Evolutionary conservation across 1,140 invertebrate genomes (phyloP).

Genomic region (Leptopilina boulardi): DNA sequence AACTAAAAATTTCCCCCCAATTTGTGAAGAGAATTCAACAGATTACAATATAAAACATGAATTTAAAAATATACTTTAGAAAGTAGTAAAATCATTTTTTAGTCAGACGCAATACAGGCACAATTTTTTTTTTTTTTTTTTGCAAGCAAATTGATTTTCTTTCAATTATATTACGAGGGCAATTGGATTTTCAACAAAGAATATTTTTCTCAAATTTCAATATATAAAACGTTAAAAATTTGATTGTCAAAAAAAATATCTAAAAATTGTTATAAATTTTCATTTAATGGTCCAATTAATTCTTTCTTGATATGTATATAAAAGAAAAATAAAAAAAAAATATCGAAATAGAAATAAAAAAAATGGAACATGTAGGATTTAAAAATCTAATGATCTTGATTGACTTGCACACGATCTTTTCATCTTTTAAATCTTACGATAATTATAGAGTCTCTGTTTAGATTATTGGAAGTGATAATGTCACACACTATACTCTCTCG

Average conservation of each 20-base stretch:
- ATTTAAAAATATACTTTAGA: neutral
- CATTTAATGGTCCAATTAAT: too few relatives aligned
- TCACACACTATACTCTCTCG: neutral
- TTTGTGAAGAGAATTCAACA: too few relatives aligned
- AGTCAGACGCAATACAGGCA: neutral
- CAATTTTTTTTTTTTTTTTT: too few relatives aligned
- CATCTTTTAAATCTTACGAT: neutral
- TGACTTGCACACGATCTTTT: neutral
- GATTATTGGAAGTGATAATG: constrained; percentile 5
- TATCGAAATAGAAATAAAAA: neutral
- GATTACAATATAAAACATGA: neutral
- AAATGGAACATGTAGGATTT: neutral
- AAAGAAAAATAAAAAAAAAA: too few relatives aligned
- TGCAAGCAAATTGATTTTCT: neutral
- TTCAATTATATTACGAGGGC: neutral
- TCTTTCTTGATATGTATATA: too few relatives aligned
- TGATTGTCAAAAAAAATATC: neutral
- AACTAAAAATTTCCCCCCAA: too few relatives aligned
- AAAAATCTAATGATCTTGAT: neutral
- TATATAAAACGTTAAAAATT: neutral
- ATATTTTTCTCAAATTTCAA: neutral
- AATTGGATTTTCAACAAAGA: neutral
- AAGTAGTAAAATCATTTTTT: neutral
- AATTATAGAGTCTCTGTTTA: neutral
- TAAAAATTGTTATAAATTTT: too few relatives aligned